These are phyloP conservation scores for Apotomis betuletana DNA, from an alignment of 2,888 invertebrate genomes.

Conservation along the genomic window DNA sequence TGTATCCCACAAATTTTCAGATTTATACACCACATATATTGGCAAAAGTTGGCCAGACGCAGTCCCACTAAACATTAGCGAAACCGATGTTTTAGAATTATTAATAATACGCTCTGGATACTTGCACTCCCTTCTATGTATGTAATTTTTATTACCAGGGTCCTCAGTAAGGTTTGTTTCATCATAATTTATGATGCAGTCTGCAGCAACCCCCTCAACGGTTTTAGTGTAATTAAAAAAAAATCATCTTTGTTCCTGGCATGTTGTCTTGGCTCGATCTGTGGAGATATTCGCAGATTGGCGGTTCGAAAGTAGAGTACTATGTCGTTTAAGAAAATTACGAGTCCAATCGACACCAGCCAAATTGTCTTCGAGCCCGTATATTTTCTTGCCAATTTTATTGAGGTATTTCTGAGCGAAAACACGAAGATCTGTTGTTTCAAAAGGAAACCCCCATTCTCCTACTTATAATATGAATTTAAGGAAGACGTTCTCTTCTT, in stretches of 20 bases:
- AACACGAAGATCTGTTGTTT: slow-evolving; percentile 19
- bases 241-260: neutral
- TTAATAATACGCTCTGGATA: no score
- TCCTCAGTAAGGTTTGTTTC: no score
- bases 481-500: slow-evolving; percentile 14
- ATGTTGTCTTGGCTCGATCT: slow-evolving; percentile 11
- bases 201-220: no score
- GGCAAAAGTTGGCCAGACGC: no score
- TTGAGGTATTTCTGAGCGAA: slow-evolving; percentile 18
- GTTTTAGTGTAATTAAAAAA: no score
- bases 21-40: no score
- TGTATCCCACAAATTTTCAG: no score
- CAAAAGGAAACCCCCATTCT: slow-evolving; percentile 21
- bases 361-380: slow-evolving; percentile 14
- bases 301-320: slow-evolving; percentile 3
- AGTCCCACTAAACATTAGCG: no score
- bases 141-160: no score
- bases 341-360: neutral
- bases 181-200: no score
- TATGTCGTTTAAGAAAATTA: slow-evolving; percentile 2
- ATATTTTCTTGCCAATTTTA: slow-evolving; percentile 14
- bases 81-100: no score
- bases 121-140: no score
- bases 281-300: slow-evolving; percentile 13
- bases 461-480: slow-evolving; percentile 14